Evolutionary conservation across 2,888 invertebrate species (phyloP).

Genomic region (Monopis laevigella): DNA sequence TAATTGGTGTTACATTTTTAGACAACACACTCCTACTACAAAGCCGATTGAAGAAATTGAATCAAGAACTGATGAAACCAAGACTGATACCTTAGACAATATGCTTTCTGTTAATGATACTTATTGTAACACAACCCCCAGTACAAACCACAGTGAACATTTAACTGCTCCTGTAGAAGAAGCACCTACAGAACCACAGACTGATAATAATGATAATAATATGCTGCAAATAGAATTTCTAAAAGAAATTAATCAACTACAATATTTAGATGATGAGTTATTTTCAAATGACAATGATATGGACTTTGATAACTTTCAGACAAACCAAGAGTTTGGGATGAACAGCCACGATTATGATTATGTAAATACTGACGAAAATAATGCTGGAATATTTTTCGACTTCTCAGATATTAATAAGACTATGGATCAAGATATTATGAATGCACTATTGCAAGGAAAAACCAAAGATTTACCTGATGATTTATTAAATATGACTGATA

Average conservation of each 20-base stretch:
- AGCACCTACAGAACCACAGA: not conserved
- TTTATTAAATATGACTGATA: constrained; percentile 34
- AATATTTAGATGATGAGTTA: constrained; percentile 49
- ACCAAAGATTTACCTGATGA: constrained; percentile 41
- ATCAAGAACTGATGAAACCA: no score
- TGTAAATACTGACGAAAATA: constrained; percentile 27
- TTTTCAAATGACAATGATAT: constrained; percentile 50
- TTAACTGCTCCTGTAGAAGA: no score
- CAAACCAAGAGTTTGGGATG: constrained; percentile 40
- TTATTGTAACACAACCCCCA: no score
- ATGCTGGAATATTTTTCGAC: constrained; percentile 42
- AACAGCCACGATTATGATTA: constrained; percentile 39
- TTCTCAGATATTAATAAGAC: constrained; percentile 35
- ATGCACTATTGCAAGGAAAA: constrained; percentile 39
- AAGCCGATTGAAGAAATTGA: no score
- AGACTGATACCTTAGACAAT: no score
- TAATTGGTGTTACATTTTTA: no score
- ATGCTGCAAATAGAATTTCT: constrained; percentile 51
- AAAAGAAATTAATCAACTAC: constrained; percentile 53
- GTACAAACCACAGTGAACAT: no score
- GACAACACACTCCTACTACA: no score
- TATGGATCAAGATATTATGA: constrained; percentile 51
- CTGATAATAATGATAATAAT: constrained; percentile 29
- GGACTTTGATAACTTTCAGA: constrained; percentile 51
- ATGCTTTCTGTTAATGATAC: no score